Conservation (phyloP, 1,140 invertebrate genomes). For the Antheraea mylitta region DNA sequence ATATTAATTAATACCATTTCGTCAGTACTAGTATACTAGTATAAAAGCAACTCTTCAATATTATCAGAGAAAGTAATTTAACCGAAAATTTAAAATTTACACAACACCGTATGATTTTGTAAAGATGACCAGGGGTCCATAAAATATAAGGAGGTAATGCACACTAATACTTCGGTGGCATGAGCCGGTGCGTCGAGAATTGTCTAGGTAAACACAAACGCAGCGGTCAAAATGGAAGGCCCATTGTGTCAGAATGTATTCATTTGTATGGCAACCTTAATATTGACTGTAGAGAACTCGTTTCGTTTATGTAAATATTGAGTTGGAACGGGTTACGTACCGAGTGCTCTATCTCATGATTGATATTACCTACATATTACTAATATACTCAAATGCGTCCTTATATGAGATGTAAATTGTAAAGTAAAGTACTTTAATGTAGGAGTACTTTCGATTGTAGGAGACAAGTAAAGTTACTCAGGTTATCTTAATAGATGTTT, state of each 20-base stretch:
- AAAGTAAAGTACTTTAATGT: not conserved
- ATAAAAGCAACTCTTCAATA: not conserved
- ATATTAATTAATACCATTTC: too few relatives aligned
- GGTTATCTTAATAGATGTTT: not conserved
- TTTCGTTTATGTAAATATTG: conserved; percentile 61
- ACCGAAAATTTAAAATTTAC: not conserved
- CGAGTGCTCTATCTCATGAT: conserved; percentile 39
- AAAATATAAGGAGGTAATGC: conserved; percentile 41
- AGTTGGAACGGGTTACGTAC: conserved; percentile 27
- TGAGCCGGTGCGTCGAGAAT: conserved; percentile 58
- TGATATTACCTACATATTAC: conserved; percentile 24
- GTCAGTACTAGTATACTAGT: not conserved
- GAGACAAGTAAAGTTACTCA: not conserved
- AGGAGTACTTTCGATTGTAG: conserved; percentile 5
- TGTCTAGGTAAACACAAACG: conserved; percentile 60
- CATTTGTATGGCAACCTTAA: conserved; percentile 72
- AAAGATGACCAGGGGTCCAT: conserved; percentile 5
- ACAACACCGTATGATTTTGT: not conserved
- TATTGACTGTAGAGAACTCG: conserved; percentile 69
- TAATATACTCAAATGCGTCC: conserved; percentile 1
- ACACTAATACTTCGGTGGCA: conserved; percentile 55
- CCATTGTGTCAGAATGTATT: conserved; percentile 74
- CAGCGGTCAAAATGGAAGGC: conserved; percentile 71
- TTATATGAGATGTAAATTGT: not conserved
- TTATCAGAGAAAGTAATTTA: not conserved